A percentile compares a stretch with the other conserved stretches of the same genome.
Conservation (phyloP, 92 coral and sea anemone genomes). For the Siderastrea radians region DNA sequence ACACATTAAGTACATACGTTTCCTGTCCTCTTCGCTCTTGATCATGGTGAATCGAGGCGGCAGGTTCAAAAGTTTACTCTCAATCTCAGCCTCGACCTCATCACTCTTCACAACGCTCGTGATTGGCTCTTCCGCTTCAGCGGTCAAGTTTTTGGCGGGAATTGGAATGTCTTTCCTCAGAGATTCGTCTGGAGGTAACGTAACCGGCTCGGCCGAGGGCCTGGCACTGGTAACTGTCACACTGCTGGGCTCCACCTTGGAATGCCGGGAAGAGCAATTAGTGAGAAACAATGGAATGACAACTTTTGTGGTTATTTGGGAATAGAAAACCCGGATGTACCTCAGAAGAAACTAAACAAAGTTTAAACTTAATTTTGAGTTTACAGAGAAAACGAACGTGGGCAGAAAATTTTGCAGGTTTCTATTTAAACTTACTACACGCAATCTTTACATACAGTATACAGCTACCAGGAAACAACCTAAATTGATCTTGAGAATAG, state of each 20-base stretch:
- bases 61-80: conserved; percentile 51
- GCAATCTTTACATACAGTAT: too few species aligned
- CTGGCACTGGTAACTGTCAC: conserved; percentile 48
- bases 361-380: too few species aligned
- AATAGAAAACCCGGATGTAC: too few species aligned
- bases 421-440: too few species aligned
- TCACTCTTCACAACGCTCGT: conserved; percentile 12
- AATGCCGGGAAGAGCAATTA: not conserved
- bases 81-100: conserved; percentile 59
- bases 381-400: too few species aligned
- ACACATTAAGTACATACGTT: conserved; percentile 10
- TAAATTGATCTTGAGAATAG: too few species aligned
- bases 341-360: too few species aligned
- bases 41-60: conserved; percentile 12
- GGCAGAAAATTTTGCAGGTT: too few species aligned
- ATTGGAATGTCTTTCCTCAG: conserved; percentile 84
- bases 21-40: conserved; percentile 18
- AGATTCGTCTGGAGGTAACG: conserved; percentile 55
- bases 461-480: too few species aligned
- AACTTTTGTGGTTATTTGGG: not conserved
- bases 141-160: conserved; percentile 82
- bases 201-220: conserved; percentile 36
- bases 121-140: conserved; percentile 55
- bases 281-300: not conserved
- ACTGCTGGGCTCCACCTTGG: conserved; percentile 36